Evolutionary conservation across 2,888 invertebrate species (phyloP).

Genomic region (Aproaerema taeniolella): DNA sequence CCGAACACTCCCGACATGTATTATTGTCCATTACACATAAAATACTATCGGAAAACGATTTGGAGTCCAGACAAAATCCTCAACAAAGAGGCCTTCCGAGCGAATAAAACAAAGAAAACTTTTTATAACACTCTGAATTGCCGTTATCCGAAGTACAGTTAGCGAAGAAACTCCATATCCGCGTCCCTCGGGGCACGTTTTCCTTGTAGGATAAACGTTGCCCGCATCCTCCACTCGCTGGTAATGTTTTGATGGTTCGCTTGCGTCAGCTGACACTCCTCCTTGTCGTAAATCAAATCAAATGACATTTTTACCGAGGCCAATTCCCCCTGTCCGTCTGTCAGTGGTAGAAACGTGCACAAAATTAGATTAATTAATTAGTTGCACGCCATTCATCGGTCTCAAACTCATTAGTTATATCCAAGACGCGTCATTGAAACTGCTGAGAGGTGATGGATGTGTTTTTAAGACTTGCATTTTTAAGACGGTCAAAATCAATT

Average conservation of each 20-base stretch:
- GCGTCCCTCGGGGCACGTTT: slow-evolving; percentile 12
- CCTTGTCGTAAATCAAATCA: slow-evolving; percentile 13
- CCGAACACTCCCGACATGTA: slow-evolving; percentile 44
- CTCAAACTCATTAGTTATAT: slow-evolving; percentile 7
- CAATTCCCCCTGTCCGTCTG: slow-evolving; percentile 11
- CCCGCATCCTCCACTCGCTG: background rate
- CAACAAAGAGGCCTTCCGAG: slow-evolving; percentile 31
- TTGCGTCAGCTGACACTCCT: slow-evolving; percentile 10
- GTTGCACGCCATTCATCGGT: slow-evolving; percentile 7
- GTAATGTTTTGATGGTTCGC: slow-evolving; percentile 2
- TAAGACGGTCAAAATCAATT: too few species aligned
- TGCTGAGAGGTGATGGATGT: too few species aligned
- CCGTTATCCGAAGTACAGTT: slow-evolving; percentile 36
- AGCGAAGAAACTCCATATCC: slow-evolving; percentile 22
- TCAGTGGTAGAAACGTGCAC: slow-evolving; percentile 2
- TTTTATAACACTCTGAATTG: slow-evolving; percentile 54
- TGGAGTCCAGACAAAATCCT: slow-evolving; percentile 45
- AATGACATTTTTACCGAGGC: slow-evolving; percentile 10
- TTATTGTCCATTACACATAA: slow-evolving; percentile 65
- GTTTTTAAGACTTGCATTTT: too few species aligned
- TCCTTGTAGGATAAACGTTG: slow-evolving; percentile 13
- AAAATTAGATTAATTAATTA: slow-evolving; percentile 14
- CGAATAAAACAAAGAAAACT: slow-evolving; percentile 63
- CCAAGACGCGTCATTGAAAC: background rate
- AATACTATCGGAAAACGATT: slow-evolving; percentile 71